Evolutionary conservation across 2,888 invertebrate genomes (phyloP).

Genomic region (Creontiades dilutus): DNA sequence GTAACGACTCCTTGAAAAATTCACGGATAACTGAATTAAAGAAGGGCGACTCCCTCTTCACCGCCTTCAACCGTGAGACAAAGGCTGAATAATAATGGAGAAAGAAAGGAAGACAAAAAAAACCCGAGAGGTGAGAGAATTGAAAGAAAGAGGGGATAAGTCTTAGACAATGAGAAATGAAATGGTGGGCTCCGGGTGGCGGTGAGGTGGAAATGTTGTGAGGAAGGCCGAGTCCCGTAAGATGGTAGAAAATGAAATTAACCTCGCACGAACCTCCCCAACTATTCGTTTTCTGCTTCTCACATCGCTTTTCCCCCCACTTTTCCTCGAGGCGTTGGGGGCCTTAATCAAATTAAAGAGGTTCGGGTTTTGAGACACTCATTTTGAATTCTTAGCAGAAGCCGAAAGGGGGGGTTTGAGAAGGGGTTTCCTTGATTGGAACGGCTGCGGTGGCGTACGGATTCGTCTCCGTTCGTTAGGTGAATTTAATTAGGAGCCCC

Average conservation of each 20-base stretch:
- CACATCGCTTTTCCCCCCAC: not conserved
- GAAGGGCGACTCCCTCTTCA: not conserved
- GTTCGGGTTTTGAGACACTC: conserved; percentile 30
- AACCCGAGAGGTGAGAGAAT: not conserved
- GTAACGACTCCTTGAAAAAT: conserved; percentile 2
- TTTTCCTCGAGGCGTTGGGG: conserved; percentile 28
- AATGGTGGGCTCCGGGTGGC: not conserved
- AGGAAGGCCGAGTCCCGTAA: not conserved
- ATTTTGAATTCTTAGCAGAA: conserved; percentile 40
- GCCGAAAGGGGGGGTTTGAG: not conserved
- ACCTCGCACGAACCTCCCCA: conserved; percentile 24
- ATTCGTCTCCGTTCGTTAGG: conserved; percentile 25
- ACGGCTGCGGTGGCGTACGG: not conserved
- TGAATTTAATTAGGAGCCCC: conserved; percentile 14
- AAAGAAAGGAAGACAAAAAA: not conserved
- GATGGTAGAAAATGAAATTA: conserved; percentile 45
- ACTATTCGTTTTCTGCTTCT: conserved; percentile 44
- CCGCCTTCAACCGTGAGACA: not conserved
- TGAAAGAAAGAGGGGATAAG: conserved; percentile 13
- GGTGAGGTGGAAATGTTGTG: not conserved
- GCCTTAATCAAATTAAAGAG: conserved; percentile 32
- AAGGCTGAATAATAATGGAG: conserved; percentile 34
- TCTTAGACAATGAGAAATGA: conserved; percentile 42
- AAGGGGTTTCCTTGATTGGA: conserved; percentile 30
- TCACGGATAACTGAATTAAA: conserved; percentile 20